Evolutionary conservation across 2,797 vertebrate species (phyloP).

Genomic region (Alcedo quadribrachys): DNA sequence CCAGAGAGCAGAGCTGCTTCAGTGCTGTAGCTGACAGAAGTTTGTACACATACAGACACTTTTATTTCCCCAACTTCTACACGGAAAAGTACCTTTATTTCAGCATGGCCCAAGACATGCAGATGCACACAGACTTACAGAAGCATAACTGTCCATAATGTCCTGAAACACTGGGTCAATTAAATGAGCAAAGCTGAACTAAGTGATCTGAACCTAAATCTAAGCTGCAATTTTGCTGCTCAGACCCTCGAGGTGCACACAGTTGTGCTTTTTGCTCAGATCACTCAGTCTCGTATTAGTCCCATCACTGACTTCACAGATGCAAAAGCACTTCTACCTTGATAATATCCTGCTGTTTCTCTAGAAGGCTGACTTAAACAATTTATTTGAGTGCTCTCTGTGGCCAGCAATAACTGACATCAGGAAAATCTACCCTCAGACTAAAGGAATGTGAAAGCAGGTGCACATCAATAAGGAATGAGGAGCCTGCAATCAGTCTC

Average conservation of each 20-base stretch:
- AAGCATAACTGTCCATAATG: neutral
- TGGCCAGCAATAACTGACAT: neutral
- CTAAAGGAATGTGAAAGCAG: neutral
- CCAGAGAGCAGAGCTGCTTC: neutral
- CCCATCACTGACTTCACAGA: neutral
- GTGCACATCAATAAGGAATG: neutral
- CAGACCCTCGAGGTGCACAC: neutral
- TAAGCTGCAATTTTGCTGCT: neutral
- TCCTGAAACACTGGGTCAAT: neutral
- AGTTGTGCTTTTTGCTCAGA: slow-evolving; percentile 1
- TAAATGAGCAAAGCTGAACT: neutral
- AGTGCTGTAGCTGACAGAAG: neutral
- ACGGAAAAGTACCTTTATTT: neutral
- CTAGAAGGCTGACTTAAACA: neutral
- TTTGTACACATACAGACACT: neutral
- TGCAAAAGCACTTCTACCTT: neutral
- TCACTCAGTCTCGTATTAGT: neutral
- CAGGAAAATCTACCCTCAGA: neutral
- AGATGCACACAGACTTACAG: neutral
- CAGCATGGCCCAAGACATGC: neutral
- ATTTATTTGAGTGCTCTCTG: neutral
- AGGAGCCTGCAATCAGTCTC: neutral
- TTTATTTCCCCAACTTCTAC: neutral
- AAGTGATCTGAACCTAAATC: neutral
- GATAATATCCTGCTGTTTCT: neutral